Evolutionary conservation across 2,113 vertebrate species (phyloP), one percentile per base, ranked within the genome.

Genomic region (Cryptomyrus ogoouensis): DNA sequence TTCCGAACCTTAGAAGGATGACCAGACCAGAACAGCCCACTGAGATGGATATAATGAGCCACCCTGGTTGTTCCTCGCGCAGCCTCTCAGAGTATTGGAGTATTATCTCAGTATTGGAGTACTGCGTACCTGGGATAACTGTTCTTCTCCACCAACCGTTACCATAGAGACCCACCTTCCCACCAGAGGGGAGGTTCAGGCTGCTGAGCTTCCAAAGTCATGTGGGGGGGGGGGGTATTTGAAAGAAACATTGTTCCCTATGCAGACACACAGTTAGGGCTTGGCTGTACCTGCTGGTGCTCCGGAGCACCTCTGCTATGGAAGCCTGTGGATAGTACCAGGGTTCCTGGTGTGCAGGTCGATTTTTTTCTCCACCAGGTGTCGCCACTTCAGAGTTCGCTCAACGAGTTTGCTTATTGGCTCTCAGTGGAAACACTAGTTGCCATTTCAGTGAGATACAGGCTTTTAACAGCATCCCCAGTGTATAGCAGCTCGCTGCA

Each of bases 151-250:
- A 92, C 91, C 92, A 90, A 86, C 93, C 58, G 95, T 96, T 96
- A 95, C 96, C 95, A 96, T 96, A 96, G 96, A 95, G 96, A 96
- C 95, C 91, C 93, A 93, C 91, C 92, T 92, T 94, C 94, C 94
- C 93, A 94, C 92, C 94, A 95, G 93, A 91, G 87, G 93, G 93
- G 91, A 93, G 93, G 94, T 94, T 88, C 53, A 46, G 94, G 94
- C 94, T 94, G 94, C 92, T 90, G 88, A 92, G 91, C 92, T 94
- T 93, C 92, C 93, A 93, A 92, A 93, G 92, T 94, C 89, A 94
- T 93, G 88, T 77, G 91, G 93, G 93, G 92, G 93, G 92, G 92
- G 92, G 91, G 93, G 92, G 88, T 92, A 92, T 92, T 93, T 93
- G 93, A 95, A 93, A 91, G 91, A 93, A 91, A 91, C 92, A 91